A percentile compares a stretch with the other conserved stretches of the same genome.
These are phyloP conservation scores for Ceryle rudis DNA, from an alignment of 2,797 vertebrate species.

Conservation along the genomic window DNA sequence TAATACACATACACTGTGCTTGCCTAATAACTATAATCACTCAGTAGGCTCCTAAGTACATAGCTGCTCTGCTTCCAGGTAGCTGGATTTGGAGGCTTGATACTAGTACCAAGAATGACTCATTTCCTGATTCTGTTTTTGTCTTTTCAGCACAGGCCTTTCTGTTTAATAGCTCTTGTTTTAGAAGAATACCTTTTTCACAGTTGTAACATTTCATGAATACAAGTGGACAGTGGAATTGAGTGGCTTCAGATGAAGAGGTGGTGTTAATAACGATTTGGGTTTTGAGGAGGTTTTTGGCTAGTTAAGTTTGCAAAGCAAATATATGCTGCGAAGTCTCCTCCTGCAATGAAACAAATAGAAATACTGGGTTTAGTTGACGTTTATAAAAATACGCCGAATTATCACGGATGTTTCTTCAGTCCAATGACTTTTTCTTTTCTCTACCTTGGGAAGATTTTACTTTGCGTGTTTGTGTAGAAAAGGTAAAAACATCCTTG, in stretches of 20 bases:
- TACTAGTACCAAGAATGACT: slow-evolving; percentile 17
- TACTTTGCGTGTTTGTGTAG: neutral
- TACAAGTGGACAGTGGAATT: neutral
- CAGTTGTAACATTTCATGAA: neutral
- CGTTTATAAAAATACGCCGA: neutral
- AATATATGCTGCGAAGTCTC: neutral
- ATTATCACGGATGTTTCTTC: neutral
- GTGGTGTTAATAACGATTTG: neutral
- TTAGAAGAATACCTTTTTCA: neutral
- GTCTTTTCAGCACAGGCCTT: neutral
- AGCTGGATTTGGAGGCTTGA: neutral
- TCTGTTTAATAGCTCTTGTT: neutral
- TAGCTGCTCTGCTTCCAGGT: slow-evolving; percentile 11
- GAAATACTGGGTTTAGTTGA: neutral
- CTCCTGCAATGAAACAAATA: neutral
- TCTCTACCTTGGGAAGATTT: neutral
- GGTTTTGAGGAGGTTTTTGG: neutral
- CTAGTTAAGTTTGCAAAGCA: neutral
- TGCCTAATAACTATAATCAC: slow-evolving; percentile 50
- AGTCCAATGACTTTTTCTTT: neutral
- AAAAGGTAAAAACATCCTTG: neutral
- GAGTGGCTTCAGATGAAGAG: neutral
- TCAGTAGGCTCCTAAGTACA: neutral
- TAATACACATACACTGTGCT: neutral
- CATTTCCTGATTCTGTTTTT: slow-evolving; percentile 48